Conservation (phyloP, 2,113 vertebrate genomes). For the Otolemur garnettii region DNA sequence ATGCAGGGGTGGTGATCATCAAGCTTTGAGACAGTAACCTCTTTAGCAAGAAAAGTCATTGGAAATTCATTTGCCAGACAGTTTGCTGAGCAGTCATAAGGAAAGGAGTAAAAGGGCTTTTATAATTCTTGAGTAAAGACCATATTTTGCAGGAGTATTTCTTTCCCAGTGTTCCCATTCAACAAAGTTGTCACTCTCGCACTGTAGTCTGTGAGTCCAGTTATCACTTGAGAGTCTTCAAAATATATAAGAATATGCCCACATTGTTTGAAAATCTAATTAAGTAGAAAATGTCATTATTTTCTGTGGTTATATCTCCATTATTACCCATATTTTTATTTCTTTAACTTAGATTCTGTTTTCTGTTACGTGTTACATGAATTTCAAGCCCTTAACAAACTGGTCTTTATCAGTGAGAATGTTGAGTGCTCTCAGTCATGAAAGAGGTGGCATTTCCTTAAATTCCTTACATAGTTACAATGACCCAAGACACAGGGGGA, state of each 20-base stretch:
- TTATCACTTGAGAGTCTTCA: neutral
- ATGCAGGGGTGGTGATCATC: accelerated
- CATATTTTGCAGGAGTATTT: neutral
- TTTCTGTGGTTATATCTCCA: neutral
- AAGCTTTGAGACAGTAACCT: neutral
- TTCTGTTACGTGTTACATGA: neutral
- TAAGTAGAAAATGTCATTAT: neutral
- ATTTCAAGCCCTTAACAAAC: neutral
- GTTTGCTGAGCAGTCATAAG: neutral
- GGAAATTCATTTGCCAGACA: neutral
- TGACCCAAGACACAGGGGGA: slow-evolving; percentile 75
- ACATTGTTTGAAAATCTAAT: neutral
- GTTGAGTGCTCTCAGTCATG: neutral
- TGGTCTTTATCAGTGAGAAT: slow-evolving; percentile 55
- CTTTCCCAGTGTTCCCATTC: neutral
- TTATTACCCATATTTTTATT: neutral
- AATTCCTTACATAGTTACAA: slow-evolving; percentile 79
- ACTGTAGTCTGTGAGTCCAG: neutral
- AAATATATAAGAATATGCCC: neutral
- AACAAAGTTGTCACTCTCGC: neutral
- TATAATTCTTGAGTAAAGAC: accelerated
- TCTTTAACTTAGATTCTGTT: neutral
- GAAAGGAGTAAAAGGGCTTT: too few relatives aligned
- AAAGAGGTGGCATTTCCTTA: slow-evolving; percentile 36
- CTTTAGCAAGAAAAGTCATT: neutral